Evolutionary conservation across 2,888 invertebrate genomes (phyloP), one percentile per base, ranked within the genome.

Genomic region (Cryptus viduatorius): DNA sequence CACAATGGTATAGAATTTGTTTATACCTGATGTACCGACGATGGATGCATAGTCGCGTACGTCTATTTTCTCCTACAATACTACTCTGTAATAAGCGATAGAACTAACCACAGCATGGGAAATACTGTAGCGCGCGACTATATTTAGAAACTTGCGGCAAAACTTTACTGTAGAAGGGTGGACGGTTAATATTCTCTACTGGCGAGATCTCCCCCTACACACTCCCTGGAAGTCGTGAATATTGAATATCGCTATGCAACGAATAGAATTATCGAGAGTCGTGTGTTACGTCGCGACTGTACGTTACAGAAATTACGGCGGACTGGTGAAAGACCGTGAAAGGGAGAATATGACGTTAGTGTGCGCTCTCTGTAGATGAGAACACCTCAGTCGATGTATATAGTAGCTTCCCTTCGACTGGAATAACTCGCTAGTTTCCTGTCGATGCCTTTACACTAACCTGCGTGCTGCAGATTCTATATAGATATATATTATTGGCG

Each of bases 341-440:
- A 76, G 76, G 76, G 71, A 65, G 12, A 72, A 79, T 16, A 76
- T 75, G 64, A 79, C 76, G 64, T 65, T 53, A 50, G 50, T 72
- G 29, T 46, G 71, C 37, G 37, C 37, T 37, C 37, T 37, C 65
- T 16, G 16, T 42, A 24, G 31, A 65, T 8, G 37, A 50, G 46
- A 48, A 10, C 42, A 69, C 44, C 76, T 37, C 64, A 31, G 16
- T 72, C 24, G 7, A 37, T 42, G 48, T 37, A 48, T 29, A 61
- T n/a, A 53, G 53, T 76, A 24, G 48, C 56, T 72, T 75, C 56
- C 71, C 53, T 79, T 76, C 76, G 71, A 72, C 56, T 76, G 83
- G 67, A 79, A 79, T 79, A 83, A 79, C 79, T 79, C 65, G 79
- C 64, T 56, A 71, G 79, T 79, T 79, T 79, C 79, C 75, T 71